A percentile compares a stretch with the other conserved stretches of the same genome.
Evolutionary conservation across 1,140 invertebrate species (phyloP).

Genomic region (Bombus vancouverensis): DNA sequence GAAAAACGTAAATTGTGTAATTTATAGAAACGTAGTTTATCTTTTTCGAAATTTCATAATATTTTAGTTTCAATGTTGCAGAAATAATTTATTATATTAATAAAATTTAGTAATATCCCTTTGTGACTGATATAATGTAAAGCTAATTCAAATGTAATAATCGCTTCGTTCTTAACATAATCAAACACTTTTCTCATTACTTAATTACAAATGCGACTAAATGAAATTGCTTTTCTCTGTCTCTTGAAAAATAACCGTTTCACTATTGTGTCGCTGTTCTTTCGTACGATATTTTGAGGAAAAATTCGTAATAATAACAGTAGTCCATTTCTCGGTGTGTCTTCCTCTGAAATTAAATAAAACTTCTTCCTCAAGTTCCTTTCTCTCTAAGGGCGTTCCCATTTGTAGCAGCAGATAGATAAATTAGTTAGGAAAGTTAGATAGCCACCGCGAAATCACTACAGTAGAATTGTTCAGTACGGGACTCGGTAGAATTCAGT

Average conservation of each 20-base stretch:
- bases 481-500: background rate
- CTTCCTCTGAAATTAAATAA: background rate
- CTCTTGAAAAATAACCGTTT: background rate
- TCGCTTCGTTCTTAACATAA: too few relatives aligned
- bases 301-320: background rate
- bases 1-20: too few relatives aligned
- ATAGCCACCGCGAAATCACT: background rate
- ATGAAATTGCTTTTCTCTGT: background rate
- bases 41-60: too few relatives aligned
- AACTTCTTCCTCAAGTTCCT: background rate
- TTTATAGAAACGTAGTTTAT: too few relatives aligned
- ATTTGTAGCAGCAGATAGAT: background rate
- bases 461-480: background rate
- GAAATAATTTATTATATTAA: too few relatives aligned
- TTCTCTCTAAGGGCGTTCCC: background rate
- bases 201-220: background rate
- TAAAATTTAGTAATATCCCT: too few relatives aligned
- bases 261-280: background rate
- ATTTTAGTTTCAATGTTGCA: too few relatives aligned
- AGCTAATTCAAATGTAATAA: background rate
- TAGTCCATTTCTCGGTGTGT: background rate
- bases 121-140: too few relatives aligned
- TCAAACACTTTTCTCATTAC: background rate
- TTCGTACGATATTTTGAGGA: background rate
- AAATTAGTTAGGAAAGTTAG: slow-evolving; percentile 7